Percentiles rank a stretch among this genome's conserved stretches.
phyloP scores from a whole-genome alignment of 2,113 vertebrate species.

The Oenanthe melanoleuca region DNA sequence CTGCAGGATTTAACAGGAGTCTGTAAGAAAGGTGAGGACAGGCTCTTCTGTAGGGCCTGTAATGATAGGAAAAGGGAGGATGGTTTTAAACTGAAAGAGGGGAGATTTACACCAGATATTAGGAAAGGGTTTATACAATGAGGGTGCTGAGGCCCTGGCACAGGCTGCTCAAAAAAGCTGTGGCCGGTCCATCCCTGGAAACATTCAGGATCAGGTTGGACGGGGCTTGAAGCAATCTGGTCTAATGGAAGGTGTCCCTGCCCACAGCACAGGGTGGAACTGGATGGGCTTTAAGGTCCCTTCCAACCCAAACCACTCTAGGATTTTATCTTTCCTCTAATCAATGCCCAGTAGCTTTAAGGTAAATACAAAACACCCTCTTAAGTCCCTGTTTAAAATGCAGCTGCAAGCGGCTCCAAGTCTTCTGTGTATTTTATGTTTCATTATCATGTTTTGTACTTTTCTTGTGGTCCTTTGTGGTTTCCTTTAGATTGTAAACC shows the following conservation, averaged over 20 bases:
- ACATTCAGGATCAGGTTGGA: too few species aligned
- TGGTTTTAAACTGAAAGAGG: neutral
- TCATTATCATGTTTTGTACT: neutral
- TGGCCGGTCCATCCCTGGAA: neutral
- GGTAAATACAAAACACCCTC: neutral
- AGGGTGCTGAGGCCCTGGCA: neutral
- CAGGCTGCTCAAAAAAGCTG: neutral
- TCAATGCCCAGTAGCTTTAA: neutral
- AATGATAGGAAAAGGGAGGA: neutral
- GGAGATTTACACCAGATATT: neutral
- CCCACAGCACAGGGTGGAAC: fast-evolving
- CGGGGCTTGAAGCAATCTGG: neutral
- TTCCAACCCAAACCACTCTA: neutral
- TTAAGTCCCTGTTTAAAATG: neutral
- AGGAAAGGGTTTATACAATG: neutral
- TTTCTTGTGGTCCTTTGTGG: neutral
- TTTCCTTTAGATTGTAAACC: neutral
- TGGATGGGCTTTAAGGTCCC: neutral
- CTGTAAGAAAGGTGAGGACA: neutral
- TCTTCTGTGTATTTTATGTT: neutral
- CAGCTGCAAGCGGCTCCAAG: neutral
- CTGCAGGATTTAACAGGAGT: neutral
- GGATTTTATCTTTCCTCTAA: neutral
- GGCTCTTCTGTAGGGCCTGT: neutral
- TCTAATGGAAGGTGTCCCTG: neutral